Evolutionary conservation across 2,797 vertebrate genomes (phyloP), one percentile per base, ranked within the genome.

Genomic region (Cyprinella venusta): DNA sequence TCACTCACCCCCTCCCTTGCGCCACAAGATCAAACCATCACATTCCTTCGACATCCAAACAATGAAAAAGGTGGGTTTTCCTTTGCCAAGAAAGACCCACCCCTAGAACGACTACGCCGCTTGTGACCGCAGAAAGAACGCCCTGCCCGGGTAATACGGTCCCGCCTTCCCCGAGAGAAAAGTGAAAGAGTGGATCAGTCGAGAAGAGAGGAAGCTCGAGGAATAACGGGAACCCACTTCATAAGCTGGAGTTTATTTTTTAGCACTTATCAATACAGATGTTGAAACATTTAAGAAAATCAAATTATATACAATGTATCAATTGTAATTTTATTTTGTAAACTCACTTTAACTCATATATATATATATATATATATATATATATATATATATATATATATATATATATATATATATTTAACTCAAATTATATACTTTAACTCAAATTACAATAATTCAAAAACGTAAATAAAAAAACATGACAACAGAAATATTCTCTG

Each of bases 61-160:
- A 95, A 95, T 95, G 94, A 93, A 93, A 92, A 94, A 95, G 91
- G 93, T 93, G 92, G 94, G 91, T 90, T 95, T 94, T 93, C 92
- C 92, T 92, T 88, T 84, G 88, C 89, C 91, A 91, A 89, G 90
- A 89, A 93, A 92, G 93, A 92, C 91, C 93, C 94, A 91, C 93
- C 95, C 94, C 93, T 93, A 90, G 90, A 90, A 89, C 91, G 92
- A 91, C 93, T 92, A 92, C 92, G 83, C 92, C 86, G 92, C 88
- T 89, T 90, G 89, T 92, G 93, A 93, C 93, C 92, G 92, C 92
- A 92, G 84, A 92, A 92, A 93, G 92, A 92, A 94, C 94, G 94
- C 94, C 94, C 93, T 94, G 92, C 93, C 90, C 91, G 91, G 92
- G 89, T 87, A 72, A 64, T 45, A 78, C 90, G 88, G 92, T 88